Evolutionary conservation across 2,113 vertebrate genomes (phyloP), one percentile per base, ranked within the genome.

Genomic region (Campylorhamphus procurvoides): DNA sequence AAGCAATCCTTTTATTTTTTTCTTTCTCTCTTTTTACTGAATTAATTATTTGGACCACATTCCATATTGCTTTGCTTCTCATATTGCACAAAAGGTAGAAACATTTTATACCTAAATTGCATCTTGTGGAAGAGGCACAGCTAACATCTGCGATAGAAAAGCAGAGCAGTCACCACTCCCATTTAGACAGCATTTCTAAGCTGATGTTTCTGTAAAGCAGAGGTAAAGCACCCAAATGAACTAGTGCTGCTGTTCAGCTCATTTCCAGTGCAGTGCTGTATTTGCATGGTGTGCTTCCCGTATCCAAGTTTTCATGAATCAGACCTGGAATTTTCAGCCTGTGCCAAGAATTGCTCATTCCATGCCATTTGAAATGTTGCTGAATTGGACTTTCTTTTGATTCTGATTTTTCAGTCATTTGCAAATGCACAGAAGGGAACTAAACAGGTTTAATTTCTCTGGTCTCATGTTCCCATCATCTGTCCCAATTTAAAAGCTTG

Each of bases 391-490:
- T 18, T 76, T 74, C 55, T 96, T 82, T 84, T 55, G 6, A 55
- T 49, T 46, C 58, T 63, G 25, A 5, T 73, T 92, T 86, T 31
- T 33, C 4, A 4, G 46, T 50, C 69, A 67, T 90, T 89, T 92
- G 50, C 66, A 92, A 93, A 76, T 15, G 62, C 44, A 53, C 35
- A 71, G 35, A 24, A 24, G 49, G 35, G 47, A 75, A 68, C 7
- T 58, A 72, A 87, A 35, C n/a, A 72, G 31, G 37, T 85, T 95
- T 94, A 63, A 50, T 91, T 93, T 93, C 78, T 83, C 35, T n/a
- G 2, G 1, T 63, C 33, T 35, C 59, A 52, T 4, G 0, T 67
- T 56, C 58, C 37, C 56, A 79, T 78, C 52, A 42, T 88, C 66
- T 88, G 49, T 75, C 68, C 75, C 10, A 6, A 31, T 88, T 82